Evolutionary conservation across 92 coral and sea anemone species (phyloP), one percentile per base, ranked within the genome.

Genomic region (Epizoanthus ramosus): DNA sequence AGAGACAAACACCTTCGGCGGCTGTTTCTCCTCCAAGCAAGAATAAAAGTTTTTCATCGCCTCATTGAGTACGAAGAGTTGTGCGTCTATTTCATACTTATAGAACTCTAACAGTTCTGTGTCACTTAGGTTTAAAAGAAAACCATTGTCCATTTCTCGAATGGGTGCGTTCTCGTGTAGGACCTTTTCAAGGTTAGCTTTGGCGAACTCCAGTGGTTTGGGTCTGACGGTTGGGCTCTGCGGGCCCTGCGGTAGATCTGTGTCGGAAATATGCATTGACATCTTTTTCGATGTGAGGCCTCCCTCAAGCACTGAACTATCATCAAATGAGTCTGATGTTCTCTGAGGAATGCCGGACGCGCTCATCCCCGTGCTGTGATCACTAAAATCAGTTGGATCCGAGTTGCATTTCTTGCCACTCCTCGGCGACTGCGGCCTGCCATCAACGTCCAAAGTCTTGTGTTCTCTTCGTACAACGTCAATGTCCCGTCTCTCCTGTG

Each of bases 1-100:
- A 23, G 98, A 94, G 14, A 96, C 98, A 71, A 96, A 96, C 60
- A 87, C 85, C 77, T 96, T 96, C n/a, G 98, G 98, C 33, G 91
- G 90, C 69, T 92, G 89, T 43, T 83, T 80, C 67, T 88, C 91
- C 41, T 92, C 95, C 50, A 94, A 87, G 35, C 93, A 91, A 13
- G 95, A 86, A 71, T 87, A 92, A 67, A 96, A 88, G n/a, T 91
- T 88, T 74, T 93, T 93, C 82, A 96, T 90, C 7, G 96, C 98
- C 73, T 96, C 98, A 58, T 94, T 96, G 12, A 96, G 91, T 64
- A 93, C 95, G 80, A 96, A 88, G 9, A 96, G 85, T 57, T 96
- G 98, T 12, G 94, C 94, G 87, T 96, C 98, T 63, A 96, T 96
- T 79, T 93, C 97, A 35, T 93, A 93, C 63, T 89, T 93, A 72